Base-by-base conservation (phyloP, 1,140 invertebrate species). In the Diachasma alloeum region DNA sequence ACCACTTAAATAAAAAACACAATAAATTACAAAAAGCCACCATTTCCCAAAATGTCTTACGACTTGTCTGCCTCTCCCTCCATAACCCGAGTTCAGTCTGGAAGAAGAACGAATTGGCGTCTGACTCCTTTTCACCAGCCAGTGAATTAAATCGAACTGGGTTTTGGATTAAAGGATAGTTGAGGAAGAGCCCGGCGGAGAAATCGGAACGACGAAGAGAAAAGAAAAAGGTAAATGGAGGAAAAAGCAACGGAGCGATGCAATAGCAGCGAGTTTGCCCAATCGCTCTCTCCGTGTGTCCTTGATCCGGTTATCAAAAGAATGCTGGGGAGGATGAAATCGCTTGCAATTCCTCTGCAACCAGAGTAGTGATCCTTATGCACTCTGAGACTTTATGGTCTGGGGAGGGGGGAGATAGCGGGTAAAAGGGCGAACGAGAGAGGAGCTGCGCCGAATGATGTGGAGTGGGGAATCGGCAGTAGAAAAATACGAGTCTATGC, bases 241-340 rank as follows among this genome's bases (percentile, higher is more conserved):
- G 48, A 46, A 39, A 75, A 70, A 46, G 67, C 53, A 63, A 26
- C 59, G 59, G 24, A 59, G 53, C 8, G 53, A 59, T 22, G 6
- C 48, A n/a, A 63, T 63, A 63, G 24, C 24, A 63, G 24, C 24
- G 74, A 67, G 26, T 70, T 13, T 76, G 68, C 44, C 69, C 69
- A 72, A 71, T 76, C 75, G 59, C 24, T 63, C 24, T 26, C 24
- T 26, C 6, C 22, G 59, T 31, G 59, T 31, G 59, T 63, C 59
- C 59, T 63, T 63, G 59, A 63, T 63, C 59, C 59, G 59, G 59
- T 63, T 63, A 63, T 63, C 59, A 63, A 63, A 63, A 63, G 59
- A 63, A 63, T 63, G 24, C 59, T 63, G 11, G 19, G 9, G 24
- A 6, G 48, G 24, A 63, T 63, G 59, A 26, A 63, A 63, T 63